Base-by-base conservation (phyloP, 2,113 vertebrate genomes). In the Campylorhamphus procurvoides region DNA sequence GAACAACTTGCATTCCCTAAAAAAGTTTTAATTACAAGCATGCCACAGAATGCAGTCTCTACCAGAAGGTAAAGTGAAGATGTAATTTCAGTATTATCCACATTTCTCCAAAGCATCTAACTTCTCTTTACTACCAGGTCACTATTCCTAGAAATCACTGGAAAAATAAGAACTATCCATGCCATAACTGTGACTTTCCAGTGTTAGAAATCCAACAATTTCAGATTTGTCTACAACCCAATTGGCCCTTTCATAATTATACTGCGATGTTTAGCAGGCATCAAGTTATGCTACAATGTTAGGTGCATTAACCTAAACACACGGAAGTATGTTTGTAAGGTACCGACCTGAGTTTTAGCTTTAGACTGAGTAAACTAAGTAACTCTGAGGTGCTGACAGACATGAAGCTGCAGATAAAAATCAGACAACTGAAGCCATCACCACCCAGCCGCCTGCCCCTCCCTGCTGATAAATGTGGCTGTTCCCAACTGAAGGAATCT, bases 401-500 rank as follows among this genome's bases (percentile, higher is more conserved):
- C 87, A 44, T 31, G 37, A 10, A 77, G 39, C 72, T 86, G 68
- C 68, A 92, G 83, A 94, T 74, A 86, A 84, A 93, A 84, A 94
- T 95, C 88, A 84, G 86, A 88, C 63, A 84, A 81, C 3, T 40
- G 76, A 94, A 89, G 68, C 76, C 89, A 82, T 89, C 67, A 71
- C 35, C 89, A 86, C 39, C 42, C 76, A 67, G 64, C 27, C 1
- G 3, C 64, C 67, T 44, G 68, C 76, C 55, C 76, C 89, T 94
- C 94, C 91, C 73, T 84, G 69, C 33, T 84, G 86, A 90, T 84
- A 90, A 93, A 92, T 2, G 29, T 25, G 56, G 39, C 55, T 89
- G 63, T 25, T 90, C 55, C 55, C 39, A 86, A 83, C 50, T 5
- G 28, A 88, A 90, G 80, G 80, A 76, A 90, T 76, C 86, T 90